Evolutionary conservation across 2,113 vertebrate genomes (phyloP), one percentile per base, ranked within the genome.

Genomic region (Thunnus maccoyii): DNA sequence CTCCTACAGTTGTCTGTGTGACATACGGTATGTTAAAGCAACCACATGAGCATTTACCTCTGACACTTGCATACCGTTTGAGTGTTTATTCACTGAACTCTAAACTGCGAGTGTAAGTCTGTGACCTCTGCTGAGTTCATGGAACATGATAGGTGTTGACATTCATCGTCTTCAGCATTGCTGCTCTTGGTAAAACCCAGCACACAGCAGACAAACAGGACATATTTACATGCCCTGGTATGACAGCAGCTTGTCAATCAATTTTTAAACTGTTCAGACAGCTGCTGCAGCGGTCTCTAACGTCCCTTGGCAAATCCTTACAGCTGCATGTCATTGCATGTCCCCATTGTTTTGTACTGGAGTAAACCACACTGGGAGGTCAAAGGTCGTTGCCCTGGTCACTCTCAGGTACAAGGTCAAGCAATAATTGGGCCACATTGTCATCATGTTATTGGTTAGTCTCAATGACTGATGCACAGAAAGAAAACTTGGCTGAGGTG

Each of bases 211-310:
- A 71, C 66, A 55, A 67, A 78, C 44, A n/a, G 60, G 48, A 1
- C 54, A 52, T 70, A 56, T 80, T 85, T 14, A 32, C 85, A 78
- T n/a, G 18, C 44, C 17, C 16, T 2, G 18, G 56, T 56, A 27
- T 71, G 81, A 84, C 78, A 73, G 70, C 48, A 12, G 16, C 65
- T 64, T 56, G 79, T 88, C 91, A 83, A 9, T 88, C 76, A 27
- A 11, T 25, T 55, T 51, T 36, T 52, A 18, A 84, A 60, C 48
- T 20, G 41, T 50, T 75, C 67, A 74, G 74, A 62, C 67, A 74
- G 82, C 80, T 72, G 64, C 75, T 80, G 56, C 60, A 60, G 78
- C 76, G 48, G 56, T 61, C 69, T 80, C 79, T 71, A 54, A 22
- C 32, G 16, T 62, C 76, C 46, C n/a, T 5, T 18, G 79, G 73